Conservation (phyloP, 1,140 invertebrate genomes). For the Diprion similis region DNA sequence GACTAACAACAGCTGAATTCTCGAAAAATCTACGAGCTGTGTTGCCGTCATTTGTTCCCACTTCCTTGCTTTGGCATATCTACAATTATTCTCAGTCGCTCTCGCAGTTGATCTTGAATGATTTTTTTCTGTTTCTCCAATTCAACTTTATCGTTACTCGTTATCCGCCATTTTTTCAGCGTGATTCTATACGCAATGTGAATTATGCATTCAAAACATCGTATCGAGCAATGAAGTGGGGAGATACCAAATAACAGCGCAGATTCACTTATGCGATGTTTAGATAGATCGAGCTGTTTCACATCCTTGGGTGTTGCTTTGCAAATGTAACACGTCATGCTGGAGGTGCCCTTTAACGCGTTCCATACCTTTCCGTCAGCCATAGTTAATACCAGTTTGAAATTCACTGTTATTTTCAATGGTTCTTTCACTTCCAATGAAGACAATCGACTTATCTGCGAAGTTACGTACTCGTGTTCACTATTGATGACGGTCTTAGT, state of each 20-base stretch:
- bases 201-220: constrained; percentile 27
- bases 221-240: constrained; percentile 28
- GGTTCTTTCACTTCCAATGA: neutral
- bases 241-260: constrained; percentile 18
- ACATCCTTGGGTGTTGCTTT: too few relatives aligned
- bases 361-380: constrained; percentile 30
- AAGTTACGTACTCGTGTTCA: constrained; percentile 12
- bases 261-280: neutral
- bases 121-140: constrained; percentile 8
- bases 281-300: neutral
- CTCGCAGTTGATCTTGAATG: neutral
- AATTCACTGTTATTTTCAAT: constrained; percentile 15
- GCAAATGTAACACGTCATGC: too few relatives aligned
- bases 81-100: constrained; percentile 11
- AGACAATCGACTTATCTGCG: constrained; percentile 7
- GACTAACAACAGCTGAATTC: constrained; percentile 8
- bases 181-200: constrained; percentile 26
- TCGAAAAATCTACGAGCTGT: constrained; percentile 33
- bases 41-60: constrained; percentile 35
- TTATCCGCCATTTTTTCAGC: constrained; percentile 13
- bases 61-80: constrained; percentile 31
- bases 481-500: constrained; percentile 11
- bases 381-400: constrained; percentile 25
- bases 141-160: too few relatives aligned
- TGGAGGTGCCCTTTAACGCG: too few relatives aligned